A percentile compares a stretch with the other conserved stretches of the same genome.
Conservation (phyloP, 2,113 vertebrate genomes). For the Oxygymnocypris stewartii region DNA sequence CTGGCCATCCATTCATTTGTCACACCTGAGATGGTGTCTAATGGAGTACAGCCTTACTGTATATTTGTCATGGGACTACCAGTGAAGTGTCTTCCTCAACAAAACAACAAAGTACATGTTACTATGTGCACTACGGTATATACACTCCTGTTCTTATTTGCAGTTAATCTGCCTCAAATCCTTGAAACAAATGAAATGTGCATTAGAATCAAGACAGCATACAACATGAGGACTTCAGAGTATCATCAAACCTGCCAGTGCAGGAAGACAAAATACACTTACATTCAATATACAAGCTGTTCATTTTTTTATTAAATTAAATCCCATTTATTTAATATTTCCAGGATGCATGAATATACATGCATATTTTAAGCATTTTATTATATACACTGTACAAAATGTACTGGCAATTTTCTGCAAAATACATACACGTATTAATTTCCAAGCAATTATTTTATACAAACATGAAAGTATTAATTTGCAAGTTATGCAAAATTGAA, state of each 20-base stretch:
- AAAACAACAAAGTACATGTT: neutral
- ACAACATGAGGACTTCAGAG: neutral
- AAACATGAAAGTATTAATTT: too few species aligned
- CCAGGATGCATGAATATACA: neutral
- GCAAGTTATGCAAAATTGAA: too few species aligned
- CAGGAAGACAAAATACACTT: neutral
- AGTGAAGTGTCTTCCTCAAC: neutral
- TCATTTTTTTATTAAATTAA: neutral
- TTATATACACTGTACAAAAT: too few species aligned
- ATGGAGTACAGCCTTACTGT: constrained; percentile 45
- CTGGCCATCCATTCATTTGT: constrained; percentile 46
- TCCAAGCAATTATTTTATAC: too few species aligned
- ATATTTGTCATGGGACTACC: constrained; percentile 45
- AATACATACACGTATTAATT: too few species aligned
- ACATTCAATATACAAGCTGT: neutral
- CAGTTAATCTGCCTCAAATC: neutral
- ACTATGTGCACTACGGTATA: neutral
- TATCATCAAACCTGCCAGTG: neutral
- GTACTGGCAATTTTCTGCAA: too few species aligned
- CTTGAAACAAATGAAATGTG: neutral
- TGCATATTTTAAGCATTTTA: too few species aligned
- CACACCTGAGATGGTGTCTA: constrained; percentile 49
- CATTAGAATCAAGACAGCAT: neutral
- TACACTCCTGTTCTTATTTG: neutral
- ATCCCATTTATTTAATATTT: neutral